Percentiles rank a stretch among this genome's conserved stretches.
Evolutionary conservation across 92 coral and sea anemone genomes (phyloP).

Genomic region (Parazoanthus swiftii): DNA sequence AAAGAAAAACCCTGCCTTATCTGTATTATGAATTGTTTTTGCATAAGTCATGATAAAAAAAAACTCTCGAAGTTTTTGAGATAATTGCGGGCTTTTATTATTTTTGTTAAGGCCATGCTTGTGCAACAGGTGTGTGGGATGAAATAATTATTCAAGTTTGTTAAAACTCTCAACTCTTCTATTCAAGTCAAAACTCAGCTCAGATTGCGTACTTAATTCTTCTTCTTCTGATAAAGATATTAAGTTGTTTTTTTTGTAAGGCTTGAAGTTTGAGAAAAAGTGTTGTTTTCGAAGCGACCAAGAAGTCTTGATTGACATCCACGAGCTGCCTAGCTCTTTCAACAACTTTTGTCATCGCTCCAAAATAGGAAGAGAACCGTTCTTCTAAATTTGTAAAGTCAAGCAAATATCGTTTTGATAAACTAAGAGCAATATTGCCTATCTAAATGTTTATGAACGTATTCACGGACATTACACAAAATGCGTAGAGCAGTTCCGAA

Average conservation of each 20-base stretch:
- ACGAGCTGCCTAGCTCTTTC: background rate
- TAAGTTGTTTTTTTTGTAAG: background rate
- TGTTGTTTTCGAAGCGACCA: background rate
- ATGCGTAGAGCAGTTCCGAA: conserved; percentile 31
- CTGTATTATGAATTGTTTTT: background rate
- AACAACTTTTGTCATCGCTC: background rate
- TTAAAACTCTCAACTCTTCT: background rate
- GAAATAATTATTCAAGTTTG: background rate
- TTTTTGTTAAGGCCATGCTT: background rate
- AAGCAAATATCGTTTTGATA: background rate
- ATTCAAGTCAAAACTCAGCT: background rate
- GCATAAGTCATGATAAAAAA: too few species aligned
- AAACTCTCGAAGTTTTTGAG: background rate
- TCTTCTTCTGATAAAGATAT: background rate
- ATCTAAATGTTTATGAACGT: conserved; percentile 1
- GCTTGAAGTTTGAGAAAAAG: background rate
- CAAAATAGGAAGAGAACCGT: conserved; percentile 19
- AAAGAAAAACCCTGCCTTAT: background rate
- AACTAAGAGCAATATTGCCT: conserved; percentile 3
- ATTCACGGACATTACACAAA: background rate
- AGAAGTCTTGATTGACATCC: background rate
- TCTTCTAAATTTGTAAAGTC: too few species aligned
- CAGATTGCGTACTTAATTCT: background rate
- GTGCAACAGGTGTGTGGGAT: conserved; percentile 24
- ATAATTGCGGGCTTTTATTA: background rate